Conservation (phyloP, 2,888 invertebrate species). For the Melangyna quadrimaculata region DNA sequence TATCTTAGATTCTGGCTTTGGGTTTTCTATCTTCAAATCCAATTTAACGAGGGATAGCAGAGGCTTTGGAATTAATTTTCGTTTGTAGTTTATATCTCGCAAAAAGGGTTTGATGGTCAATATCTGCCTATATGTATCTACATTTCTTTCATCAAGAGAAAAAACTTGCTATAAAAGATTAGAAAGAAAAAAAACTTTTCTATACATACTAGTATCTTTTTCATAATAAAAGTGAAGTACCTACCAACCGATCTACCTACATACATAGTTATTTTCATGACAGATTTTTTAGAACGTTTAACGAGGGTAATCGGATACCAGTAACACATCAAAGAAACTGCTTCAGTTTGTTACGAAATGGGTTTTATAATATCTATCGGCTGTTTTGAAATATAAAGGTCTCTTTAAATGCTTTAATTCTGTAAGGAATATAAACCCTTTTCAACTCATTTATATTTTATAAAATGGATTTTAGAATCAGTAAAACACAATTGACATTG, state of each 20-base stretch:
- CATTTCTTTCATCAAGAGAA: not conserved
- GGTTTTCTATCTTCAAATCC: not conserved
- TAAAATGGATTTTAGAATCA: too few relatives aligned
- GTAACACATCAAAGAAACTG: not conserved
- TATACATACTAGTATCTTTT: not conserved
- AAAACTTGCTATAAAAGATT: not conserved
- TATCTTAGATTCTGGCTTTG: slow-evolving; percentile 13
- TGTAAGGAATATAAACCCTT: not conserved
- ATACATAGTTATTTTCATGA: not conserved
- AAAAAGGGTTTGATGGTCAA: slow-evolving; percentile 16
- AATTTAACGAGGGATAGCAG: slow-evolving; percentile 16
- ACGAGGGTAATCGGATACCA: not conserved
- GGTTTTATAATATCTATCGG: not conserved
- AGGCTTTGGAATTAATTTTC: slow-evolving; percentile 32
- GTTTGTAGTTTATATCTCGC: slow-evolving; percentile 43
- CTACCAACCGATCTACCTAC: not conserved
- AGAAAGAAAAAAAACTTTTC: not conserved
- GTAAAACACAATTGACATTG: too few relatives aligned
- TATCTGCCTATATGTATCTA: not conserved
- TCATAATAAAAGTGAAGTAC: slow-evolving; percentile 1
- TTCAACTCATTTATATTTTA: too few relatives aligned
- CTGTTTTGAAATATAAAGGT: not conserved
- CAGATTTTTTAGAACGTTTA: not conserved
- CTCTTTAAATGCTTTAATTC: not conserved
- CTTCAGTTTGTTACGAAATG: not conserved